Base-by-base conservation (phyloP, 1,140 invertebrate species). In the Diachasma alloeum region DNA sequence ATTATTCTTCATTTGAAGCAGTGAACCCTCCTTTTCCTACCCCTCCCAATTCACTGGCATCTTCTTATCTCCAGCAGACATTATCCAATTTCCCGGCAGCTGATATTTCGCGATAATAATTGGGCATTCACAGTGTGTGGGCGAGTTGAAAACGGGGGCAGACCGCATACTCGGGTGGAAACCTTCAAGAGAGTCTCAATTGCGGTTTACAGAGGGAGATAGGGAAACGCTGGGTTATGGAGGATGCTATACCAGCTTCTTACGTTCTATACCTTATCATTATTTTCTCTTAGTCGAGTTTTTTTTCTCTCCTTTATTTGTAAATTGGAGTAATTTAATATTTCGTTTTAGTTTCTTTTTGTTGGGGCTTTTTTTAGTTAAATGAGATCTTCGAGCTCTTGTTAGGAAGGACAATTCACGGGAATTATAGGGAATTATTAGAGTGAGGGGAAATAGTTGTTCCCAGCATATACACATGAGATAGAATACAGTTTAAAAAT, bases 51-150 rank as follows among this genome's bases (percentile, higher is more conserved):
- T 24, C n/a, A 68, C 36, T 36, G 24, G 68, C 75, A 75, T 79
- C 72, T 77, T 74, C 77, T 77, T 79, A 74, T 79, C 76, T 81
- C 78, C 48, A 66, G 19, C 15, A 44, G 53, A 82, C 81, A 85
- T 86, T 86, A 86, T 86, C 80, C 84, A 86, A 86, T 86, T 86
- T 86, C 82, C 82, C 81, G 81, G 79, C 76, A 82, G 85, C 39
- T 74, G 70, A 85, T 84, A 84, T 83, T 85, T 83, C 81, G 81
- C 79, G 81, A 84, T 83, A 85, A 86, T 87, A 87, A 87, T 87
- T 87, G 85, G 84, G 83, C 82, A 85, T 84, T 87, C 84, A 87
- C 5, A 22, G 39, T 37, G 67, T 39, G 67, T 69, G 67, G 67
- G 67, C 39, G 39, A 37, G 67, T 69, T 69, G 67, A 44, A 69